Conservation (phyloP, 2,888 invertebrate species). For the Augochlorella aurata region DNA sequence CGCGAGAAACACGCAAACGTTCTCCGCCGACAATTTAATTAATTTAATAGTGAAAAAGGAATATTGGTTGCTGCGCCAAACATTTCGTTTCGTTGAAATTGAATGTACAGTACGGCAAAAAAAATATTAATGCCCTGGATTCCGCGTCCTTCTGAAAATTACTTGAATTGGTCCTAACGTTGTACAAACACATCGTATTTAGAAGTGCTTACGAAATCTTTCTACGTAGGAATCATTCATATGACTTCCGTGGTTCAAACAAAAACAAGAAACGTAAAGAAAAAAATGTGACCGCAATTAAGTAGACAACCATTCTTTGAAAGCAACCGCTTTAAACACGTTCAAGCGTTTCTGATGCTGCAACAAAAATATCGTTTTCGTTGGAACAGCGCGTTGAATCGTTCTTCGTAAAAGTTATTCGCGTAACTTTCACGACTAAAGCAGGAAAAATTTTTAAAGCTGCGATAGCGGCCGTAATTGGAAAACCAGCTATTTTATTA, state of each 20-base stretch:
- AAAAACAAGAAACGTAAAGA: background rate
- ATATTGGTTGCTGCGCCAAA: background rate
- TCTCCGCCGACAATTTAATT: background rate
- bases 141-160: no score
- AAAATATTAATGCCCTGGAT: background rate
- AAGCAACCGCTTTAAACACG: background rate
- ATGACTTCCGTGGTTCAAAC: background rate
- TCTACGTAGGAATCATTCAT: background rate
- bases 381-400: background rate
- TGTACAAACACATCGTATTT: background rate
- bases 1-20: background rate
- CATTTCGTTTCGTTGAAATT: background rate
- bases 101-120: background rate
- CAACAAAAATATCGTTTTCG: background rate
- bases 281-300: no score
- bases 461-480: background rate
- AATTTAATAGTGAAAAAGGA: background rate
- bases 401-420: background rate
- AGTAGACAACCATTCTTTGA: no score
- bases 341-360: background rate
- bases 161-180: no score
- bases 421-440: background rate
- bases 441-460: background rate
- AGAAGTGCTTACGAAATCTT: background rate
- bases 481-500: no score